Percentiles rank a stretch among this genome's conserved stretches.
phyloP scores from a whole-genome alignment of 2,113 vertebrate genomes.

The Laticauda laticaudata region DNA sequence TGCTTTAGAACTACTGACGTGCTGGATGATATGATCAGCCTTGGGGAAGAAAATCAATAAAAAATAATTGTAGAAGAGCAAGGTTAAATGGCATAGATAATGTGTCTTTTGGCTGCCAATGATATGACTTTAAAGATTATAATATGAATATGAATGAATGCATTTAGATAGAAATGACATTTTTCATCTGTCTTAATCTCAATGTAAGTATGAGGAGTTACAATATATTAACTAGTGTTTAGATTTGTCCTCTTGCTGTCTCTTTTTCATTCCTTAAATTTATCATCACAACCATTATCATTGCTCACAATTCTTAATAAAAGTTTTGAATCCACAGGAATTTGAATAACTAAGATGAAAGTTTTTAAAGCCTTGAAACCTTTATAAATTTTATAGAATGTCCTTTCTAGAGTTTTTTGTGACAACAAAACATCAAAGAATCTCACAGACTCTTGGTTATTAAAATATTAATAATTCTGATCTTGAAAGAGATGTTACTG shows the following conservation, averaged over 20 bases:
- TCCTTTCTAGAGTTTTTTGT: background rate
- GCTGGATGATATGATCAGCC: background rate
- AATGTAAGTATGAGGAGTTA: background rate
- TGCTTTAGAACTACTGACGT: background rate
- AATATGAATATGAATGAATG: background rate
- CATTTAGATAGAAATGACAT: constrained; percentile 12
- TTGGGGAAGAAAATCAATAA: constrained; percentile 21
- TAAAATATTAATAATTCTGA: background rate
- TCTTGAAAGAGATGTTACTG: background rate
- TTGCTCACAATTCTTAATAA: background rate
- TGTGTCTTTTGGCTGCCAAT: background rate
- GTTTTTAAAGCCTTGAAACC: background rate
- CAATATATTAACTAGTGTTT: background rate
- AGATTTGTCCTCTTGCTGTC: background rate
- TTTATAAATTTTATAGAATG: background rate
- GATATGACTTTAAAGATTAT: background rate
- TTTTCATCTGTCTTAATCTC: background rate
- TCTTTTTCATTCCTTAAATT: background rate
- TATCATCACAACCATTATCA: background rate
- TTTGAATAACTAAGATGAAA: background rate
- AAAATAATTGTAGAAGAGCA: constrained; percentile 26
- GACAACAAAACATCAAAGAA: background rate
- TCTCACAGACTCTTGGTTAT: background rate
- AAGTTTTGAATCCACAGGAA: background rate
- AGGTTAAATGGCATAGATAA: background rate